Conservation (phyloP, 2,888 invertebrate genomes). For the Leptura quadrifasciata region DNA sequence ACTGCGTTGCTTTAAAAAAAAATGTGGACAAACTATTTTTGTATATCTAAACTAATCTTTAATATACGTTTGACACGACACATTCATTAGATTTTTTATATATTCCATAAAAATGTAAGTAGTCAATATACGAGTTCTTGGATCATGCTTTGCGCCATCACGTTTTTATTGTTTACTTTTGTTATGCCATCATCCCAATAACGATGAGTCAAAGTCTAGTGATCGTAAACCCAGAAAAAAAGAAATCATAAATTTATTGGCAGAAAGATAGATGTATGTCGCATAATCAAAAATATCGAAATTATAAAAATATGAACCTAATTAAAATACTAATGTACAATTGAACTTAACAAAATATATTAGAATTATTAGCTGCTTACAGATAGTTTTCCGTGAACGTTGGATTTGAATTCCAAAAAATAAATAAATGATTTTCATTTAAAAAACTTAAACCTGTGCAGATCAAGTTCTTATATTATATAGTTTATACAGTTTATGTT, state of each 20-base stretch:
- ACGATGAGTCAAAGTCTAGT: neutral
- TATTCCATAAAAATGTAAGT: slow-evolving; percentile 1
- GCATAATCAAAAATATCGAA: neutral
- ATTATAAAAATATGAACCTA: neutral
- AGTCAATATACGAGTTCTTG: slow-evolving; percentile 1
- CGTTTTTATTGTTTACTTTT: slow-evolving; percentile 6
- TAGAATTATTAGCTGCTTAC: no score
- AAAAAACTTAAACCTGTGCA: no score
- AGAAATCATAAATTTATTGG: neutral
- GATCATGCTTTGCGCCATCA: neutral
- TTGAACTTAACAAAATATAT: no score
- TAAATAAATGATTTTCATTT: no score
- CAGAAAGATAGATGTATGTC: neutral
- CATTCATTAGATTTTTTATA: neutral
- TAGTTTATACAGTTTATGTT: no score
- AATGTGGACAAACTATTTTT: no score
- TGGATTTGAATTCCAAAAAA: no score
- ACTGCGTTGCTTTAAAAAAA: no score
- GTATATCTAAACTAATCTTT: no score
- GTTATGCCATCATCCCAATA: neutral
- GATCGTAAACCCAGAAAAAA: slow-evolving; percentile 7
- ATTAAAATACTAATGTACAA: no score
- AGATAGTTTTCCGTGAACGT: no score
- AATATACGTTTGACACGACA: neutral
- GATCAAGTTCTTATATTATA: no score